phyloP scores from a whole-genome alignment of 2,113 vertebrate species.

The Corythoichthys intestinalis region DNA sequence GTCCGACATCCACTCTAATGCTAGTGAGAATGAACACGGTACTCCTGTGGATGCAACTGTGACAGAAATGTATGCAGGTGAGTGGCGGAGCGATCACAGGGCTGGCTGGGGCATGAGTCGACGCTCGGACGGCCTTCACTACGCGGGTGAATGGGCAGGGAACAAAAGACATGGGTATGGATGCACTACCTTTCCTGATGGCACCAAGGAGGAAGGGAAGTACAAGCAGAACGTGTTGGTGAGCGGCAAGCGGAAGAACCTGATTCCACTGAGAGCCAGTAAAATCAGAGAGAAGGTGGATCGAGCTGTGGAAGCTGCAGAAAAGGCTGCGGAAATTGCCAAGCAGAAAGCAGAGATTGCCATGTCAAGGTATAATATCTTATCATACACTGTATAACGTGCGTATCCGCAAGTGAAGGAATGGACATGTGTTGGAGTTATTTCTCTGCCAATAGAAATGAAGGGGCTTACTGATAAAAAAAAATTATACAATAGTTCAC shows the following conservation, averaged over 20 bases:
- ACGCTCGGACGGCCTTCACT: conserved; percentile 90
- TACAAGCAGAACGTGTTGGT: conserved; percentile 96
- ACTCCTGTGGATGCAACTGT: conserved; percentile 93
- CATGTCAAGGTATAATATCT: conserved; percentile 82
- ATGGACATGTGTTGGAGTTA: neutral
- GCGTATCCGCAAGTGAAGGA: neutral
- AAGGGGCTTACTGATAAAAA: neutral
- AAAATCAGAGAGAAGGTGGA: conserved; percentile 98
- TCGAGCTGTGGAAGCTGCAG: conserved; percentile 86
- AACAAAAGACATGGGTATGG: conserved; percentile 96
- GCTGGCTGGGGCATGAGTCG: conserved; percentile 89
- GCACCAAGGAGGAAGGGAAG: conserved; percentile 97
- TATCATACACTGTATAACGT: too few species aligned
- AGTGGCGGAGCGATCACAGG: conserved; percentile 94
- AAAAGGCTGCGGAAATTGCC: conserved; percentile 88
- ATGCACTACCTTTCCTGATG: conserved; percentile 93
- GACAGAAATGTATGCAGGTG: conserved; percentile 90
- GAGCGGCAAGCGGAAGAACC: conserved; percentile 94
- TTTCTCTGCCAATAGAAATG: neutral
- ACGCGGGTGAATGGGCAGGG: conserved; percentile 89
- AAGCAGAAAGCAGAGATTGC: conserved; percentile 97
- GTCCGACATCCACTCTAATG: conserved; percentile 94
- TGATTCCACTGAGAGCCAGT: conserved; percentile 93
- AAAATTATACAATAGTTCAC: neutral
- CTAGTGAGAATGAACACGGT: conserved; percentile 88